Conservation (phyloP, 2,888 invertebrate species). For the Agriopis leucophaearia region DNA sequence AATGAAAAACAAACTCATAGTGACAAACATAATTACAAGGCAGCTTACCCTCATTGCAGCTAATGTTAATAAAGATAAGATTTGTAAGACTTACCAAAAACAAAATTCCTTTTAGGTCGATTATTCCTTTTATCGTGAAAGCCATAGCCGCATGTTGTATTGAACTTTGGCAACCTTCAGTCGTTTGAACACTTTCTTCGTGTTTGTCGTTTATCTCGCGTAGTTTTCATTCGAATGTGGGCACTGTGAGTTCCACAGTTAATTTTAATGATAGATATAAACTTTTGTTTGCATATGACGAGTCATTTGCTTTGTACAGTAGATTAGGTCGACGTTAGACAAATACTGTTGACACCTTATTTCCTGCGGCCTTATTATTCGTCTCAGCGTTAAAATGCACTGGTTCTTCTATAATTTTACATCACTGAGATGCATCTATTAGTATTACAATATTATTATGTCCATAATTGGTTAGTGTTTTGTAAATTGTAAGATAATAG, state of each 20-base stretch:
- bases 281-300: constrained; percentile 68
- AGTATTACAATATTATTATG: neutral
- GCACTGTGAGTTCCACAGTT: constrained; percentile 56
- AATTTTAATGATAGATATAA: constrained; percentile 67
- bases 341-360: constrained; percentile 78
- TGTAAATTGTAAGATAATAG: neutral
- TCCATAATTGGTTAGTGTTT: neutral
- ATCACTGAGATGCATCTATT: neutral
- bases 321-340: constrained; percentile 74
- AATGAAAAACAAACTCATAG: constrained; percentile 46
- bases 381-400: constrained; percentile 15
- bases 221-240: constrained; percentile 68
- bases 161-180: constrained; percentile 52
- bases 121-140: constrained; percentile 57
- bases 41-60: constrained; percentile 1
- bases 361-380: constrained; percentile 67
- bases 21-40: constrained; percentile 4
- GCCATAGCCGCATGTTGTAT: constrained; percentile 67
- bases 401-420: neutral
- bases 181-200: constrained; percentile 58
- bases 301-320: constrained; percentile 68
- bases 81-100: constrained; percentile 60
- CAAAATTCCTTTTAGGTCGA: constrained; percentile 61
- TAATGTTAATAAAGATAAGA: constrained; percentile 24
- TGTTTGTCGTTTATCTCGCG: constrained; percentile 67